Evolutionary conservation across 2,888 invertebrate species (phyloP).

Genomic region (Lumbricus terrestris): DNA sequence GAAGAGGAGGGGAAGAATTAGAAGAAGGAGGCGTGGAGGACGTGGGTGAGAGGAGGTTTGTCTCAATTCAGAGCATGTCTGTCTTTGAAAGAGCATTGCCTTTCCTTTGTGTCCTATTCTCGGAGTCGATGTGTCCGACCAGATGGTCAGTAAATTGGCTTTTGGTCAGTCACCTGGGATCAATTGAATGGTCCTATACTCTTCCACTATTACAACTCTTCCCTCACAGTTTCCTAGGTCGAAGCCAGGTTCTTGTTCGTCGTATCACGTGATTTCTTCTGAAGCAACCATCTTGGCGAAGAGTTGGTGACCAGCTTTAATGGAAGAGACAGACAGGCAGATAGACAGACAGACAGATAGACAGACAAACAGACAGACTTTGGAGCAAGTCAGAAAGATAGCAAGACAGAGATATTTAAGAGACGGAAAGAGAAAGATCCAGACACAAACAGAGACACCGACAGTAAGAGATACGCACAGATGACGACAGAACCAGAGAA

Average conservation of each 20-base stretch:
- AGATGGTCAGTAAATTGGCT: background rate
- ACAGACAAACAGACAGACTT: too few species aligned
- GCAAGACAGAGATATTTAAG: too few species aligned
- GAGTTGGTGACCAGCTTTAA: too few species aligned
- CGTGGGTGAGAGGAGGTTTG: too few species aligned
- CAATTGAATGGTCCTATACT: background rate
- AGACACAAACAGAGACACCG: background rate
- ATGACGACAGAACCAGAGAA: background rate
- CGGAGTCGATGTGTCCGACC: background rate
- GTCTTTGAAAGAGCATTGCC: background rate
- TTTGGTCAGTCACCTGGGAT: background rate
- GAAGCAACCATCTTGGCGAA: too few species aligned
- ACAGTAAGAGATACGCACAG: background rate
- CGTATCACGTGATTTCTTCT: too few species aligned
- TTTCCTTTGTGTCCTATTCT: background rate
- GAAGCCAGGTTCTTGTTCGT: background rate
- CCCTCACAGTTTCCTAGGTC: background rate
- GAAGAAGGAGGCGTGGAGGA: background rate
- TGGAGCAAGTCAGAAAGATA: too few species aligned
- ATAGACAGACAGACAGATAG: too few species aligned
- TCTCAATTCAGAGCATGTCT: background rate
- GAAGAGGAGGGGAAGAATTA: background rate
- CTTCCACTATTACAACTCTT: background rate
- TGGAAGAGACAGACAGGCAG: background rate
- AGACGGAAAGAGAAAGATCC: background rate